These are phyloP conservation scores for Stenodema calcarata DNA, from an alignment of 2,888 invertebrate genomes.

Conservation along the genomic window DNA sequence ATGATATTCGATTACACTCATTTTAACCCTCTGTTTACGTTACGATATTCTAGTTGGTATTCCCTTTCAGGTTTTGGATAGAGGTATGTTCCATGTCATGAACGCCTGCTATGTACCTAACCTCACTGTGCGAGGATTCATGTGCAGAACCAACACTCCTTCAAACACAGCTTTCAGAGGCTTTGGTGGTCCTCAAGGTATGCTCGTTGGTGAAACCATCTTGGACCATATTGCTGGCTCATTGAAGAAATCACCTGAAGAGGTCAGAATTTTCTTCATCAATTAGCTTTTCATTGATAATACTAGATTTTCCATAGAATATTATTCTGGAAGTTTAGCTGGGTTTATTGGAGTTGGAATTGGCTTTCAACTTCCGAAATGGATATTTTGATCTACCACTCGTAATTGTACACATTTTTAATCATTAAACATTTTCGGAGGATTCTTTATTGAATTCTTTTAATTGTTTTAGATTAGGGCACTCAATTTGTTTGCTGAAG, in stretches of 20 bases:
- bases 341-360: too few species aligned
- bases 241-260: constrained; percentile 69
- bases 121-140: constrained; percentile 72
- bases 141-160: constrained; percentile 87
- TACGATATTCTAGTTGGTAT: background rate
- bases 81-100: constrained; percentile 83
- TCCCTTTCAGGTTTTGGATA: constrained; percentile 73
- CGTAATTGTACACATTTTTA: too few species aligned
- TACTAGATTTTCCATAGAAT: too few species aligned
- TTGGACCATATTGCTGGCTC: constrained; percentile 72
- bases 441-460: background rate
- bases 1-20: background rate
- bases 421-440: too few species aligned
- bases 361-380: too few species aligned
- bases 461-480: constrained; percentile 61
- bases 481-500: constrained; percentile 81
- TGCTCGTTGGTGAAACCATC: constrained; percentile 80
- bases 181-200: constrained; percentile 90
- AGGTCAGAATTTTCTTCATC: constrained; percentile 65
- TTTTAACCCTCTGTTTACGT: background rate
- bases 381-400: too few species aligned
- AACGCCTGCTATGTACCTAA: constrained; percentile 84
- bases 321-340: too few species aligned
- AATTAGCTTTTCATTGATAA: background rate
- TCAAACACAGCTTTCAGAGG: constrained; percentile 94